phyloP scores from a whole-genome alignment of 2,797 vertebrate genomes.

The Enteromius unitaeniatus region DNA sequence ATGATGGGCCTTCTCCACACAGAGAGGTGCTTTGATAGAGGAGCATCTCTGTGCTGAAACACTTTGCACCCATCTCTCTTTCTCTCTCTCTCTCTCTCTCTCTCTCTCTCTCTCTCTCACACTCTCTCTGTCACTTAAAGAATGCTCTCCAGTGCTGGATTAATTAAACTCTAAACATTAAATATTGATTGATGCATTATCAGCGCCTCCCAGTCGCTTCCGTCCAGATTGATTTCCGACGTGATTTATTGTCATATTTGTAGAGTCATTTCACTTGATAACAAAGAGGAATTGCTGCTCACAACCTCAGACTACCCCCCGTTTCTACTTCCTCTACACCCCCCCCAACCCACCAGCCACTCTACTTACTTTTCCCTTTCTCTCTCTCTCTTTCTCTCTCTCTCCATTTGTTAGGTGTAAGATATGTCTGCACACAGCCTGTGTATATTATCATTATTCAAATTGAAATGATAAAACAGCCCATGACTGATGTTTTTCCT shows the following conservation, averaged over 20 bases:
- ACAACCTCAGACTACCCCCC: constrained; percentile 74
- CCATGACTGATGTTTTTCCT: constrained; percentile 62
- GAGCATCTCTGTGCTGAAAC: constrained; percentile 93
- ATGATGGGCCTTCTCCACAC: constrained; percentile 72
- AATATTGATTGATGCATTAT: constrained; percentile 99
- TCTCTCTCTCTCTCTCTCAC: constrained; percentile 59
- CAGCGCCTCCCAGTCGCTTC: constrained; percentile 97
- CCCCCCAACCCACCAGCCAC: constrained; percentile 47
- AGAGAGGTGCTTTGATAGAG: constrained; percentile 85
- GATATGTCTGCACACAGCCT: constrained; percentile 63
- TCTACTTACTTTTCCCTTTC: constrained; percentile 53
- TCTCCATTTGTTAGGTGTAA: constrained; percentile 62
- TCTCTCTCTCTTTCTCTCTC: constrained; percentile 61
- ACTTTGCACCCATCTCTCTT: constrained; percentile 75
- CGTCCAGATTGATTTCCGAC: constrained; percentile 94
- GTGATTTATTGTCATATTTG: constrained; percentile 99
- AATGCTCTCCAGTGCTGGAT: constrained; percentile 96
- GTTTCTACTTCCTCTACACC: constrained; percentile 37
- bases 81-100: constrained; percentile 28
- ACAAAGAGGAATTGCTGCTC: constrained; percentile 95
- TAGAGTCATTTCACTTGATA: constrained; percentile 99
- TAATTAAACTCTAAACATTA: constrained; percentile 99
- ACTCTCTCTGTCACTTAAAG: constrained; percentile 94
- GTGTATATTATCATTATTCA: constrained; percentile 61
- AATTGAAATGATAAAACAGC: constrained; percentile 61